Base-by-base conservation (phyloP, 2,113 vertebrate species). In the Boulengerochromis microlepis region DNA sequence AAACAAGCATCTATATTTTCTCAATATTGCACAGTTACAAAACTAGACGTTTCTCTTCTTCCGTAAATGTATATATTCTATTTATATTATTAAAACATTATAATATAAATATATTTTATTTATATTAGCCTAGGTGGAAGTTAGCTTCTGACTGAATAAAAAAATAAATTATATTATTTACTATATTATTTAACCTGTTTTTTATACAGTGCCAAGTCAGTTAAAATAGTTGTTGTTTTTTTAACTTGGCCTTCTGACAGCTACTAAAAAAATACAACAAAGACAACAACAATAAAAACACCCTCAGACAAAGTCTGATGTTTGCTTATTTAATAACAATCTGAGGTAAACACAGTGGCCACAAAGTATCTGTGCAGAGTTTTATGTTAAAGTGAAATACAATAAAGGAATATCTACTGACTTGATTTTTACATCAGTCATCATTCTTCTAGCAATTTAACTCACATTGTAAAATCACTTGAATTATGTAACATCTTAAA, bases 21-120 rank as follows among this genome's bases (percentile, higher is more conserved):
- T 50, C 8, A 50, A 9, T 19, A 50, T 50, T 50, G 47, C 47
- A 50, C 8, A 19, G 2, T 19, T 50, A 19, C 47, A 50, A 9
- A 5, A 50, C 47, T 50, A 19, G 45, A 50, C 1, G 16, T 47
- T 3, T 8, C 45, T 47, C 45, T 47, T 47, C 16, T 18, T 47
- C 16, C 0, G 16, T 47, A 47, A 18, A 47, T 47, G 16, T 47
- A 47, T 1, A 47, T 47, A 47, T 47, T 47, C 0, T 47, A 47
- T 47, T 47, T 47, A 47, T 47, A 47, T 47, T 47, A 18, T 4
- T 47, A 47, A 47, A 47, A 47, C 2, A 47, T 50, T 19, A 50
- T 50, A 5, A 19, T 50, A 50, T 50, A 50, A 3, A 50, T 19
- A 50, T 5, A 50, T 50, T 50, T 0, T 19, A 3, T 50, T 50